Conservation (phyloP, 2,113 vertebrate genomes). For the Pavo muticus region DNA sequence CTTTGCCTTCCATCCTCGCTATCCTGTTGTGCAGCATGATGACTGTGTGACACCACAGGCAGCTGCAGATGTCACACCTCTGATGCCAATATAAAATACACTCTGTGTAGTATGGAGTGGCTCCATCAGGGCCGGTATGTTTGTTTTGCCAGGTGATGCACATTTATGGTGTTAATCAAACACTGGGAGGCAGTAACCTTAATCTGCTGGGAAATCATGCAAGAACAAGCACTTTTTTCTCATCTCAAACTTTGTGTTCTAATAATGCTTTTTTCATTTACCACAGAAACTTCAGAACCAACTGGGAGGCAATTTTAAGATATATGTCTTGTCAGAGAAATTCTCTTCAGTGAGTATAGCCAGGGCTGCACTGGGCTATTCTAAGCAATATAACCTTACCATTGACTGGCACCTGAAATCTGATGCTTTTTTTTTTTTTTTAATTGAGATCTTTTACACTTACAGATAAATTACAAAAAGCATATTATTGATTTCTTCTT, state of each 20-base stretch:
- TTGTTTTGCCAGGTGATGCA: slow-evolving; percentile 34
- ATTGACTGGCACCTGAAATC: slow-evolving; percentile 28
- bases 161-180: slow-evolving; percentile 14
- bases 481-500: not conserved
- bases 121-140: not conserved
- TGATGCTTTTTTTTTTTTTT: not conserved
- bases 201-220: slow-evolving; percentile 60
- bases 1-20: not conserved
- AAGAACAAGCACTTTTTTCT: not conserved
- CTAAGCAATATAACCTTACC: not conserved
- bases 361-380: not conserved
- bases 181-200: not conserved
- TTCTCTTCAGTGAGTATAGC: slow-evolving; percentile 36
- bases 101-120: not conserved
- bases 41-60: not conserved
- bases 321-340: slow-evolving; percentile 26
- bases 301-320: slow-evolving; percentile 48
- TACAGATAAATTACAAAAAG: not conserved
- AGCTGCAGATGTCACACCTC: not conserved
- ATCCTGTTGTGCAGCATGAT: not conserved
- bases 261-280: slow-evolving; percentile 31
- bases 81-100: not conserved
- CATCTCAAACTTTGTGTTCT: not conserved
- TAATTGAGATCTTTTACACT: not conserved
- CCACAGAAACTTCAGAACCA: not conserved